These are phyloP conservation scores for Lasioglossum zephyrum DNA, from an alignment of 2,888 invertebrate genomes.

Conservation along the genomic window DNA sequence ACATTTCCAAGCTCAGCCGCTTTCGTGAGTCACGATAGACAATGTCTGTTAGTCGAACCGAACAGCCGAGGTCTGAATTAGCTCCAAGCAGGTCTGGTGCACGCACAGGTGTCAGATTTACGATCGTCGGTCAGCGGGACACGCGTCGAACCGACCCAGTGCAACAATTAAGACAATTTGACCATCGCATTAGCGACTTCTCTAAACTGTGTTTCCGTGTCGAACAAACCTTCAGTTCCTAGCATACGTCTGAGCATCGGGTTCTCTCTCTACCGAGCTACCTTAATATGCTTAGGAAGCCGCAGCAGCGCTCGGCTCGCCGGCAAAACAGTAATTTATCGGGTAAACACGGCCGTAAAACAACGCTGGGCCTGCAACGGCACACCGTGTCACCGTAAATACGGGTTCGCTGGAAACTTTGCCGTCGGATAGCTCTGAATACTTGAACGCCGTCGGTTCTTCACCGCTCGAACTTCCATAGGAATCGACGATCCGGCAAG, in stretches of 20 bases:
- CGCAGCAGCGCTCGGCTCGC: slow-evolving; percentile 55
- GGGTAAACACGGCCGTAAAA: slow-evolving; percentile 68
- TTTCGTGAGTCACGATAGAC: not conserved
- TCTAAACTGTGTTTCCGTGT: slow-evolving; percentile 63
- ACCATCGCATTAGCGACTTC: slow-evolving; percentile 49
- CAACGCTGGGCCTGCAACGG: slow-evolving; percentile 23
- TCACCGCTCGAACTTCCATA: slow-evolving; percentile 15
- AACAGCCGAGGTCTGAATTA: not conserved
- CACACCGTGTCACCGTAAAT: slow-evolving; percentile 49
- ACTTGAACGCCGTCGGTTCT: slow-evolving; percentile 29
- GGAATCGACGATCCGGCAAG: not conserved
- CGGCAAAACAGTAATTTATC: slow-evolving; percentile 69
- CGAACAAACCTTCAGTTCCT: slow-evolving; percentile 34
- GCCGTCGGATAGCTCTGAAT: slow-evolving; percentile 35
- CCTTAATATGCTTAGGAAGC: slow-evolving; percentile 66
- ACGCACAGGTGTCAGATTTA: slow-evolving; percentile 30
- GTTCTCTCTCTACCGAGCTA: slow-evolving; percentile 2
- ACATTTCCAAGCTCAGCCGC: not conserved
- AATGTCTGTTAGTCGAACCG: not conserved
- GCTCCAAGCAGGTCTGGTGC: not conserved
- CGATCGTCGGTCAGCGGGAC: slow-evolving; percentile 43
- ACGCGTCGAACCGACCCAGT: slow-evolving; percentile 22
- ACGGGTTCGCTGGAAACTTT: slow-evolving; percentile 54
- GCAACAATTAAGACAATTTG: slow-evolving; percentile 56
- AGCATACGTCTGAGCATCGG: slow-evolving; percentile 29